Evolutionary conservation across 1,140 invertebrate genomes (phyloP).

Genomic region (Gryon sp.): DNA sequence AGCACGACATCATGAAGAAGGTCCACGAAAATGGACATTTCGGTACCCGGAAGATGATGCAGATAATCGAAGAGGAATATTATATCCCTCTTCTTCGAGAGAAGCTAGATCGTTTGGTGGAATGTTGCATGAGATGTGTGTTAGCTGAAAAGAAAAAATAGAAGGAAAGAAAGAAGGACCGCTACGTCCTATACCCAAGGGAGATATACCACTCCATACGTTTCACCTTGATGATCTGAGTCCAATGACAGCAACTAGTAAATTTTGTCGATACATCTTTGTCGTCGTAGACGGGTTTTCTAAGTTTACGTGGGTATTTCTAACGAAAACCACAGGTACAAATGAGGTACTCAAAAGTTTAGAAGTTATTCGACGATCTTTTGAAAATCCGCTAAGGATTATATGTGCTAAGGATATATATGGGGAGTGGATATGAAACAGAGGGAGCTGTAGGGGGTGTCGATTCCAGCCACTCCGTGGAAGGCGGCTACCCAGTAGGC

Average conservation of each 20-base stretch:
- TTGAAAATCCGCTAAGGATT: background rate
- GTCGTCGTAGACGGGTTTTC: slow-evolving; percentile 5
- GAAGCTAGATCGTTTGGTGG: background rate
- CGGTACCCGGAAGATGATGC: slow-evolving; percentile 62
- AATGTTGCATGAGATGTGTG: background rate
- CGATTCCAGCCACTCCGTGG: too few relatives aligned
- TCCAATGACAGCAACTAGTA: slow-evolving; percentile 22
- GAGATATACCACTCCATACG: background rate
- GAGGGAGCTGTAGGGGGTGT: too few relatives aligned
- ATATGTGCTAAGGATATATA: background rate
- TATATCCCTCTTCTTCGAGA: background rate
- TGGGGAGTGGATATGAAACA: too few relatives aligned
- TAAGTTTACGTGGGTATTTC: too few relatives aligned
- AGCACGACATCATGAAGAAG: background rate
- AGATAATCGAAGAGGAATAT: background rate
- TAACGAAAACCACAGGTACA: background rate
- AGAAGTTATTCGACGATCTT: background rate
- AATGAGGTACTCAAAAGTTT: background rate
- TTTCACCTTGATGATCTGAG: slow-evolving; percentile 33
- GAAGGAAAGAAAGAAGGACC: background rate
- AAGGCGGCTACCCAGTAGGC: too few relatives aligned
- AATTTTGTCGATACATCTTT: slow-evolving; percentile 19
- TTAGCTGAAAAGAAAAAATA: background rate
- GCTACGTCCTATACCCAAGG: background rate
- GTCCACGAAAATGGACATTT: slow-evolving; percentile 2